Percentiles rank a stretch among this genome's conserved stretches.
These are phyloP conservation scores for Metalampra italica DNA, from an alignment of 2,888 invertebrate genomes.

Conservation along the genomic window DNA sequence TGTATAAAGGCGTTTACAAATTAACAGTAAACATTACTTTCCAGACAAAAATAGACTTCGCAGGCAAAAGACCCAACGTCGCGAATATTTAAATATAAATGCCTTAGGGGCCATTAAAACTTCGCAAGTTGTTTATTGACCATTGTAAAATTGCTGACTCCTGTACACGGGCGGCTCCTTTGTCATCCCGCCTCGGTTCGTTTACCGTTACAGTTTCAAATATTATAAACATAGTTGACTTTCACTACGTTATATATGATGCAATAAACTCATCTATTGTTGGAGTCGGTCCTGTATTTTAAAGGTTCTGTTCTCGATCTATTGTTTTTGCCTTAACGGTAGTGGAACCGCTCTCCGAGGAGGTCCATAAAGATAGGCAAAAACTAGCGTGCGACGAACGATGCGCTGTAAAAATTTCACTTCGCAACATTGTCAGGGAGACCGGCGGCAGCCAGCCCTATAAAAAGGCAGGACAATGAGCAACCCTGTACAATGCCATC, in stretches of 20 bases:
- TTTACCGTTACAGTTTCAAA: constrained; percentile 60
- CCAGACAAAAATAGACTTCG: neutral
- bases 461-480: constrained; percentile 47
- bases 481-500: constrained; percentile 51
- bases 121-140: constrained; percentile 58
- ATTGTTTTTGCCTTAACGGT: constrained; percentile 72
- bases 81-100: constrained; percentile 18
- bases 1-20: neutral
- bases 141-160: constrained; percentile 51
- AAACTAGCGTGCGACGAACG: constrained; percentile 43
- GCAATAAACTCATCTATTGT: constrained; percentile 64
- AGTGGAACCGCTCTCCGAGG: constrained; percentile 52
- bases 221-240: constrained; percentile 51
- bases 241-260: constrained; percentile 73
- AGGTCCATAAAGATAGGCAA: constrained; percentile 53
- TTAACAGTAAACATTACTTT: neutral
- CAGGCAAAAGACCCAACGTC: neutral
- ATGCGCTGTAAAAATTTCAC: constrained; percentile 44
- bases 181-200: constrained; percentile 44
- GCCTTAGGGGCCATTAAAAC: constrained; percentile 36
- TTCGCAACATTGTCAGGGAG: constrained; percentile 44
- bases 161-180: constrained; percentile 53
- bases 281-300: constrained; percentile 8
- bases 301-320: constrained; percentile 27
- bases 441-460: constrained; percentile 35